phyloP scores from a whole-genome alignment of 2,113 vertebrate genomes.

The Tricholaema leucomelas region DNA sequence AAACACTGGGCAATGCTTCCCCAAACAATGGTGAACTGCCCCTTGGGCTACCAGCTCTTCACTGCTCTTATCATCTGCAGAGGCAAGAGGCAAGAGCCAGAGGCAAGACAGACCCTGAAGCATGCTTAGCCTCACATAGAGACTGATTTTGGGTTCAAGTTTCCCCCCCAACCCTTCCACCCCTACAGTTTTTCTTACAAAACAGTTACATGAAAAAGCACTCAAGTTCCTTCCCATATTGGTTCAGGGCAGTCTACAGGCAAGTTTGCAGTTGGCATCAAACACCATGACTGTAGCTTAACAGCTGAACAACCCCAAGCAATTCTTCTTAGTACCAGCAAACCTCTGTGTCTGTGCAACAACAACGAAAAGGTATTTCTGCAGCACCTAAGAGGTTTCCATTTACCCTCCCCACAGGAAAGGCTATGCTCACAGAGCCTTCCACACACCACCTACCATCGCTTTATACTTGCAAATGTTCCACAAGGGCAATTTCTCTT shows the following conservation, averaged over 20 bases:
- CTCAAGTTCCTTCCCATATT: neutral
- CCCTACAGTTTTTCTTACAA: neutral
- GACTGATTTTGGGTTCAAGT: neutral
- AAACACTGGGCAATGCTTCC: neutral
- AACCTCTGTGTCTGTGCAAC: neutral
- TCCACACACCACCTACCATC: neutral
- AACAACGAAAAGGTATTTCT: neutral
- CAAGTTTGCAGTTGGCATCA: neutral
- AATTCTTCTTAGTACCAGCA: neutral
- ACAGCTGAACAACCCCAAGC: neutral
- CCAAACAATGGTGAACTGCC: rapidly evolving
- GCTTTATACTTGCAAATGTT: slow-evolving; percentile 39
- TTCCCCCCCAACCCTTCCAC: neutral
- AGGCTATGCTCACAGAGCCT: neutral
- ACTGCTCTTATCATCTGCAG: rapidly evolving
- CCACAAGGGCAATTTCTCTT: slow-evolving; percentile 49
- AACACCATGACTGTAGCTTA: neutral
- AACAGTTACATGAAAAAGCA: neutral
- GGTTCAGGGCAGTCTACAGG: neutral
- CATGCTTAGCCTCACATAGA: neutral
- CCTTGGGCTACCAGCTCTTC: neutral
- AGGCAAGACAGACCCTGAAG: neutral
- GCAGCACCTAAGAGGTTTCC: neutral
- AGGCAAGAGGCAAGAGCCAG: too few relatives aligned
- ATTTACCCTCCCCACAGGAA: neutral